Conservation (phyloP, 2,888 invertebrate genomes). For the Tricholauxania praeusta region DNA sequence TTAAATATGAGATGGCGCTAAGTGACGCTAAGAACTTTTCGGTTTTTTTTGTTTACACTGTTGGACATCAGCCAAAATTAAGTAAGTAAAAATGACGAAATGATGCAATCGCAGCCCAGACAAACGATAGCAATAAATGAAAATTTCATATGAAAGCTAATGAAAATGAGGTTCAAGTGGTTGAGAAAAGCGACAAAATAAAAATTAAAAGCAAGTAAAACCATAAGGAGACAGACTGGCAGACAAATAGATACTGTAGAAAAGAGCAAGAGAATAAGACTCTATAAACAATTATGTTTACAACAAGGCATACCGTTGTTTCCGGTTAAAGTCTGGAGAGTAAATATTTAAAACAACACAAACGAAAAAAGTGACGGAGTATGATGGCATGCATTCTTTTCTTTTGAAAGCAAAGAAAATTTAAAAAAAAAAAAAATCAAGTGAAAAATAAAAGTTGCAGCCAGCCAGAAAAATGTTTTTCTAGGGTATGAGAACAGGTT, state of each 20-base stretch:
- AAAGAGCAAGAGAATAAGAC: background rate
- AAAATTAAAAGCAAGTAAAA: background rate
- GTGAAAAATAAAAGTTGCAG: background rate
- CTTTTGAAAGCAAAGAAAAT: background rate
- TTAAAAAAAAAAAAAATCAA: background rate
- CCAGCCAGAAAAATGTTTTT: background rate
- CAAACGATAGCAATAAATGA: background rate
- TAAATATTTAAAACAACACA: background rate
- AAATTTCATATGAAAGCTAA: constrained; percentile 10
- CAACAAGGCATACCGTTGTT: constrained; percentile 27
- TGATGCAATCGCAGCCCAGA: constrained; percentile 12
- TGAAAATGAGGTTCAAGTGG: constrained; percentile 30
- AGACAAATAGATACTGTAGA: background rate
- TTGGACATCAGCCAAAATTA: constrained; percentile 10
- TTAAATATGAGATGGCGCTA: constrained; percentile 12
- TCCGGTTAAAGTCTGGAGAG: constrained; percentile 19
- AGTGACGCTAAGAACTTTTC: background rate
- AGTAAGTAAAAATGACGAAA: constrained; percentile 12
- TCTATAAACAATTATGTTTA: constrained; percentile 19
- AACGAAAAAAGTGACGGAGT: background rate
- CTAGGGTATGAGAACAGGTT: constrained; percentile 21
- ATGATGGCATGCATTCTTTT: background rate
- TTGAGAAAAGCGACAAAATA: background rate
- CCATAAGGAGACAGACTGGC: constrained; percentile 8
- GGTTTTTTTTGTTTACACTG: too few species aligned